phyloP scores from a whole-genome alignment of 1,140 invertebrate species.

The Pectinophora gossypiella region DNA sequence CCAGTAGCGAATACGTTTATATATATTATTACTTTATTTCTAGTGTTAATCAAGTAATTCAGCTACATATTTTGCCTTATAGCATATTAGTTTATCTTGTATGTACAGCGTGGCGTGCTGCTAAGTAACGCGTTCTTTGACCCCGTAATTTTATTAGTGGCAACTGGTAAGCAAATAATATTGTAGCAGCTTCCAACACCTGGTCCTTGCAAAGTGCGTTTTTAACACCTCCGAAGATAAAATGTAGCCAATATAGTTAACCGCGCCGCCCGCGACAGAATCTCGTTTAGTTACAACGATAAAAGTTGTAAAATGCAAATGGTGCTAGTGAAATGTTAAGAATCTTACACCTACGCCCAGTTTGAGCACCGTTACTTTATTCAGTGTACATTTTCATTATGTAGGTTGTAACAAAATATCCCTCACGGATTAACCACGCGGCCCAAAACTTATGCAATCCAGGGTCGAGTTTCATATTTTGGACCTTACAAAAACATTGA shows the following conservation, averaged over 20 bases:
- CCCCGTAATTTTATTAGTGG: too few relatives aligned
- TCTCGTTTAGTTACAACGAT: constrained; percentile 54
- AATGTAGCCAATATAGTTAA: constrained; percentile 39
- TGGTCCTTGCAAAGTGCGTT: constrained; percentile 3
- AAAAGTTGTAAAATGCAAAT: constrained; percentile 73
- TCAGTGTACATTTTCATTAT: constrained; percentile 31
- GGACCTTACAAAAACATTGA: neutral
- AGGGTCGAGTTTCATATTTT: neutral
- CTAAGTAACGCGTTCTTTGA: too few relatives aligned
- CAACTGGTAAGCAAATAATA: neutral
- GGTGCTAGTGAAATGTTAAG: constrained; percentile 58
- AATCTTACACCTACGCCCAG: constrained; percentile 56
- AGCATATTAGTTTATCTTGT: too few relatives aligned
- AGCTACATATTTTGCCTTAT: too few relatives aligned
- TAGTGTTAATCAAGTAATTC: too few relatives aligned
- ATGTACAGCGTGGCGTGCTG: too few relatives aligned
- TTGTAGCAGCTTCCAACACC: too few relatives aligned
- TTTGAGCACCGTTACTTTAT: constrained; percentile 51
- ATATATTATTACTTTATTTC: too few relatives aligned
- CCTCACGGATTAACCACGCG: neutral
- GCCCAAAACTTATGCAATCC: constrained; percentile 4
- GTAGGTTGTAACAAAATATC: neutral
- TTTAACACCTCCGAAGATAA: constrained; percentile 27
- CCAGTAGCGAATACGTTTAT: too few relatives aligned
- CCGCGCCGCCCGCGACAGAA: constrained; percentile 24